phyloP scores from a whole-genome alignment of 35 echinoderm and acorn worm species.

The Stichopus chloronotus region DNA sequence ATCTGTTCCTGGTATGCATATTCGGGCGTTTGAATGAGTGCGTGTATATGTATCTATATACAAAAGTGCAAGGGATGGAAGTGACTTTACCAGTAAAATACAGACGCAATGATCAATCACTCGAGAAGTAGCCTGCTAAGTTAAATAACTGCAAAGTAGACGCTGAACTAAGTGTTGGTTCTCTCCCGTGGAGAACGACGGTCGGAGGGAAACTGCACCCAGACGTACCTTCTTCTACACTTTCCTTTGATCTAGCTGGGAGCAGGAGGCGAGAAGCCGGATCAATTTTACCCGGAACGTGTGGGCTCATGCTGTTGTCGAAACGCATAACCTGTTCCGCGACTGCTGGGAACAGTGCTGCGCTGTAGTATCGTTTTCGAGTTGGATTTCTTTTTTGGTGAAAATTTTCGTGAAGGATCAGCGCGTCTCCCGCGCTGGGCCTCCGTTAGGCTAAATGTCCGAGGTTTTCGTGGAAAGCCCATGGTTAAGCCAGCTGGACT shows the following conservation, averaged over 20 bases:
- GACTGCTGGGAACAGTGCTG: conserved; percentile 54
- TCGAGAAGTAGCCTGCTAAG: conserved; percentile 54
- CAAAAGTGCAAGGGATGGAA: conserved; percentile 49
- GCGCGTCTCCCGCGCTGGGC: conserved; percentile 74
- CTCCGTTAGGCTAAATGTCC: conserved; percentile 56
- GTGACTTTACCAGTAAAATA: conserved; percentile 52
- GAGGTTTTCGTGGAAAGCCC: conserved; percentile 71
- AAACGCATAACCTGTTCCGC: conserved; percentile 48
- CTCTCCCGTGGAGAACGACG: conserved; percentile 42
- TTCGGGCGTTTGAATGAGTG: background rate
- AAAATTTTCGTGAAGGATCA: conserved; percentile 56
- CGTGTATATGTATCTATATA: conserved; percentile 42
- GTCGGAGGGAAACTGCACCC: conserved; percentile 33
- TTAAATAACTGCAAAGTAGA: conserved; percentile 46
- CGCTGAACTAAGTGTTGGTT: conserved; percentile 62
- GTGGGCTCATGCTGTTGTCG: conserved; percentile 48
- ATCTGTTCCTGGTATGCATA: conserved; percentile 39
- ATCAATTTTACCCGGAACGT: conserved; percentile 50
- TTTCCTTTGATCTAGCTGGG: conserved; percentile 53
- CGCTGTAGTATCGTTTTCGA: conserved; percentile 26
- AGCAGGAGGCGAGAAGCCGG: conserved; percentile 30
- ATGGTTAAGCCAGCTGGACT: conserved; percentile 71
- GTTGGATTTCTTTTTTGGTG: conserved; percentile 56
- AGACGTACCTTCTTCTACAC: conserved; percentile 37
- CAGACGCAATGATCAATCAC: conserved; percentile 19